These are phyloP conservation scores for Zeus faber DNA, from an alignment of 2,113 vertebrate species.

Conservation along the genomic window DNA sequence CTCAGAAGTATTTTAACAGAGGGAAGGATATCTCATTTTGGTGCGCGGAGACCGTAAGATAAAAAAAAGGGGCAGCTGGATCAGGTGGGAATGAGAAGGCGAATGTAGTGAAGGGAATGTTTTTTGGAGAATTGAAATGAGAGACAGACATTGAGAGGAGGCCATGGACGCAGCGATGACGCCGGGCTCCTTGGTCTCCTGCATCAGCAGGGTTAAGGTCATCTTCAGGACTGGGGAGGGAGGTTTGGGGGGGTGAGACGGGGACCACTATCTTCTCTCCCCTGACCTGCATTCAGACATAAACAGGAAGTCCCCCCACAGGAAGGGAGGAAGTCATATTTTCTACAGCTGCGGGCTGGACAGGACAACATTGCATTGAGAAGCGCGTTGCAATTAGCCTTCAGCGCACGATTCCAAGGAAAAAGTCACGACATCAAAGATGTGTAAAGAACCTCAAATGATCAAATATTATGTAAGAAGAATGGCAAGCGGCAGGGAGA, in stretches of 20 bases:
- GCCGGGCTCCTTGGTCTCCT: constrained; percentile 20
- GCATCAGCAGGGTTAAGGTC: constrained; percentile 26
- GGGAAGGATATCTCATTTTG: no score
- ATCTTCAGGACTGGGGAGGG: constrained; percentile 25
- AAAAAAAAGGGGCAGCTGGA: no score
- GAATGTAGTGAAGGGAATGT: neutral
- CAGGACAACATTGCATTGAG: constrained; percentile 12
- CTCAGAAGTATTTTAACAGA: neutral
- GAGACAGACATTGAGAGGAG: neutral
- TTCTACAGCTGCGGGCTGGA: constrained; percentile 51
- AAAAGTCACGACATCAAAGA: neutral
- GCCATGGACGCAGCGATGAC: constrained; percentile 3
- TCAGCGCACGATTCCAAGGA: constrained; percentile 11
- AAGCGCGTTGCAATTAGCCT: constrained; percentile 15
- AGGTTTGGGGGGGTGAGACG: constrained; percentile 25
- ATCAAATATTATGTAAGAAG: constrained; percentile 2
- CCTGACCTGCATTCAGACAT: constrained; percentile 65
- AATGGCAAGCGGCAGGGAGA: neutral
- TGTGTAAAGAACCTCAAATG: neutral
- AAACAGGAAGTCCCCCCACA: constrained; percentile 75
- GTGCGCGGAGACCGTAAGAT: no score
- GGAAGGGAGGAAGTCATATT: constrained; percentile 70
- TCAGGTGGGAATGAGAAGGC: neutral
- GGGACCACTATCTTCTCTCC: constrained; percentile 41
- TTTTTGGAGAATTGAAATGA: neutral